These are phyloP conservation scores for Poecile montanus DNA, from an alignment of 2,797 vertebrate genomes.

Conservation along the genomic window DNA sequence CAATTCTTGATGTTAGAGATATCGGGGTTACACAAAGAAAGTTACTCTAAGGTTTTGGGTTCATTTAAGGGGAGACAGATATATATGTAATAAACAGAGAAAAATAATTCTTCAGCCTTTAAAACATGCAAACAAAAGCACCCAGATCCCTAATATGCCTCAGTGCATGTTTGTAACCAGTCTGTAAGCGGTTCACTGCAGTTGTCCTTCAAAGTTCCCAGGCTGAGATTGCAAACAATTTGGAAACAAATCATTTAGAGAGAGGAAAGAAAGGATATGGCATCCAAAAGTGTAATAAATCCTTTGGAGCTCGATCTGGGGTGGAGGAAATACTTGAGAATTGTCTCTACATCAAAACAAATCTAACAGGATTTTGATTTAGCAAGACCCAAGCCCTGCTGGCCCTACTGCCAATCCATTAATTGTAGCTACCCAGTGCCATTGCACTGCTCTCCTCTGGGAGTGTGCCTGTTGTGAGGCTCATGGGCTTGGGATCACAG, in stretches of 20 bases:
- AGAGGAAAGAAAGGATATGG: neutral
- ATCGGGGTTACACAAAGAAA: neutral
- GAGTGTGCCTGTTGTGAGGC: neutral
- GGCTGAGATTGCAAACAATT: neutral
- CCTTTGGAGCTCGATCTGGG: neutral
- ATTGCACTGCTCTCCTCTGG: neutral
- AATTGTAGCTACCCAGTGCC: neutral
- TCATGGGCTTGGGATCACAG: neutral
- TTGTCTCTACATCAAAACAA: neutral
- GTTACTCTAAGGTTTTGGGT: neutral
- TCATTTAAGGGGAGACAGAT: neutral
- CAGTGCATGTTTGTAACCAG: neutral
- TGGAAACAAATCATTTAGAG: neutral
- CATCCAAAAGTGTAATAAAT: neutral
- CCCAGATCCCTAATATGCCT: neutral
- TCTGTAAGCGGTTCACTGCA: neutral
- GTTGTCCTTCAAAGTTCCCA: neutral
- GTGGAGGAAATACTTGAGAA: neutral
- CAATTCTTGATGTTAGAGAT: neutral
- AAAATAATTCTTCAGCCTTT: neutral
- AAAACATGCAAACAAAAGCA: neutral
- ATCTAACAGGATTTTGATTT: neutral
- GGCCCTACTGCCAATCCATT: neutral
- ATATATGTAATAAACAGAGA: neutral
- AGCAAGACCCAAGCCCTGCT: neutral